A percentile compares a stretch with the other conserved stretches of the same genome.
phyloP scores from a whole-genome alignment of 2,113 vertebrate species.

The Carollia perspicillata region DNA sequence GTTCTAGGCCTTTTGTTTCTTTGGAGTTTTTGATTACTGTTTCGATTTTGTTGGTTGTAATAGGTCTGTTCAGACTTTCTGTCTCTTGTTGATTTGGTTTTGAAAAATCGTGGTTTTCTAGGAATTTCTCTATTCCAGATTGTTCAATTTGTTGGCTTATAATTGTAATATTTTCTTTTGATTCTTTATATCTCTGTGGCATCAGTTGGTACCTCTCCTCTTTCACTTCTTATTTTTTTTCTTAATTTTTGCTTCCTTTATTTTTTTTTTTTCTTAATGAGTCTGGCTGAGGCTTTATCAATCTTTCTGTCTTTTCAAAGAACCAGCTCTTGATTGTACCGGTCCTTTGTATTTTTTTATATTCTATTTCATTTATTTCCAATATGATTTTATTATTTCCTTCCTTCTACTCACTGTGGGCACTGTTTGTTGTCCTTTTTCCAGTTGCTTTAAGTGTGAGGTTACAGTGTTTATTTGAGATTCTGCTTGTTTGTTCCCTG shows the following conservation, averaged over 20 bases:
- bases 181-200: background rate
- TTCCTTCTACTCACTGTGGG: background rate
- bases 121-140: background rate
- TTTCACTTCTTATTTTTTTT: background rate
- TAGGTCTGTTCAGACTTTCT: background rate
- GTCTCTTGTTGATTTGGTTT: background rate
- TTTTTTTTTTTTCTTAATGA: background rate
- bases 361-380: background rate
- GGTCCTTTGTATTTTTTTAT: background rate
- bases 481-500: background rate
- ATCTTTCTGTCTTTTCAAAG: background rate
- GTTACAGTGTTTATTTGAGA: background rate
- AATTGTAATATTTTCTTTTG: background rate
- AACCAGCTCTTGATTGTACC: background rate
- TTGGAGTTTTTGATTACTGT: background rate
- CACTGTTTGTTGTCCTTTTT: background rate
- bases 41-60: background rate
- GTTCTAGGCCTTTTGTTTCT: background rate
- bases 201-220: background rate
- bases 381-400: background rate
- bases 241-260: background rate
- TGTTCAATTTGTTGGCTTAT: background rate
- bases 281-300: background rate
- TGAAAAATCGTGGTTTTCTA: background rate
- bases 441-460: background rate